Percentiles rank a stretch among this genome's conserved stretches.
phyloP scores from a whole-genome alignment of 2,888 invertebrate genomes.

The Sipunculus nudus region DNA sequence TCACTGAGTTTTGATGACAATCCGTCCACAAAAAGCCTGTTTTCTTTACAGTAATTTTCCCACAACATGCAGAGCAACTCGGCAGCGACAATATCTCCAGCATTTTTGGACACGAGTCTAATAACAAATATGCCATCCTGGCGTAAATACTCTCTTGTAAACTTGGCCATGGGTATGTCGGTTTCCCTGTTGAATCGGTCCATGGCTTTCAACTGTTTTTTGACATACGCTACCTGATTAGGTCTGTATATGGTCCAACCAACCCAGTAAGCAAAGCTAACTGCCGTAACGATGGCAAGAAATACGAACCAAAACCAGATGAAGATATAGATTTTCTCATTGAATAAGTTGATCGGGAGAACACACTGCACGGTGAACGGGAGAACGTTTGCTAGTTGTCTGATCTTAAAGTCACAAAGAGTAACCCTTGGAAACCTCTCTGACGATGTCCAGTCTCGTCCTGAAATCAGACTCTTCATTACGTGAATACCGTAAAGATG shows the following conservation, averaged over 20 bases:
- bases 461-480: conserved; percentile 52
- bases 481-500: conserved; percentile 60
- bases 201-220: conserved; percentile 63
- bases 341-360: conserved; percentile 49
- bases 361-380: conserved; percentile 65
- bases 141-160: conserved; percentile 60
- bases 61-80: conserved; percentile 60
- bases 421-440: conserved; percentile 64
- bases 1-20: too few relatives aligned
- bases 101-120: conserved; percentile 58
- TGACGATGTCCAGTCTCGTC: conserved; percentile 56
- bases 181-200: conserved; percentile 61
- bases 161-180: conserved; percentile 62
- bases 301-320: conserved; percentile 69
- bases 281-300: conserved; percentile 63
- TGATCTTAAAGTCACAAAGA: conserved; percentile 65
- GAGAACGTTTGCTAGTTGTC: conserved; percentile 66
- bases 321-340: conserved; percentile 64
- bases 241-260: conserved; percentile 58
- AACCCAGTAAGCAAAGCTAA: conserved; percentile 66
- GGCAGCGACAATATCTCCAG: conserved; percentile 61
- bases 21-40: too few relatives aligned
- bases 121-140: conserved; percentile 64
- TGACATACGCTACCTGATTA: conserved; percentile 57
- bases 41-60: conserved; percentile 49